Percentiles rank a stretch among this genome's conserved stretches.
Evolutionary conservation across 2,113 vertebrate genomes (phyloP).

Genomic region (Lethenteron reissneri): DNA sequence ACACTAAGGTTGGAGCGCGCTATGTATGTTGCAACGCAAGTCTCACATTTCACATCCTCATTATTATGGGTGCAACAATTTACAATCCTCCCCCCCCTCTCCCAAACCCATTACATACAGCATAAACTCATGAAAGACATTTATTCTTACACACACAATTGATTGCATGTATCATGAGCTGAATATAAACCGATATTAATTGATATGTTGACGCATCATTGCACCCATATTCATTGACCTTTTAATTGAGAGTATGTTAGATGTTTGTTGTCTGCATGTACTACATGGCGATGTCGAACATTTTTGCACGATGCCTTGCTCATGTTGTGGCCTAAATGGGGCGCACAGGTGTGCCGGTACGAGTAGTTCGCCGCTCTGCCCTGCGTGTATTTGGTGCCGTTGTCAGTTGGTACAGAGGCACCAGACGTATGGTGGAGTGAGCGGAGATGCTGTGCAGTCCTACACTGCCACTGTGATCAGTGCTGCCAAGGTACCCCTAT

Average conservation of each 20-base stretch:
- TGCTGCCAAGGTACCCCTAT: conserved; percentile 56
- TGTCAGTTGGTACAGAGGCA: conserved; percentile 78
- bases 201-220: conserved; percentile 8
- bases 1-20: conserved; percentile 59
- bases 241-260: conserved; percentile 20
- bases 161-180: too few relatives aligned
- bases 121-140: too few relatives aligned
- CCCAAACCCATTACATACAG: too few relatives aligned
- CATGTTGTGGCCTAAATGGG: conserved; percentile 14
- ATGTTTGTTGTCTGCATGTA: conserved; percentile 27
- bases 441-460: conserved; percentile 90
- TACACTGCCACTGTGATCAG: conserved; percentile 96
- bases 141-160: too few relatives aligned
- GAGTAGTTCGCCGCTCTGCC: conserved; percentile 18
- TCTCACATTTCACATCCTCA: too few relatives aligned
- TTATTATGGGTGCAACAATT: too few relatives aligned
- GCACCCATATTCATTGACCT: conserved; percentile 21
- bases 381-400: conserved; percentile 15
- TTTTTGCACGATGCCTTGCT: conserved; percentile 13
- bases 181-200: too few relatives aligned
- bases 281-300: conserved; percentile 22
- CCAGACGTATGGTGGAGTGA: conserved; percentile 87
- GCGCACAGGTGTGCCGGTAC: conserved; percentile 21
- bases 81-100: too few relatives aligned
- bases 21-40: too few relatives aligned